These are phyloP conservation scores for Lepidonotus clava DNA, from an alignment of 2,888 invertebrate genomes.

Conservation along the genomic window DNA sequence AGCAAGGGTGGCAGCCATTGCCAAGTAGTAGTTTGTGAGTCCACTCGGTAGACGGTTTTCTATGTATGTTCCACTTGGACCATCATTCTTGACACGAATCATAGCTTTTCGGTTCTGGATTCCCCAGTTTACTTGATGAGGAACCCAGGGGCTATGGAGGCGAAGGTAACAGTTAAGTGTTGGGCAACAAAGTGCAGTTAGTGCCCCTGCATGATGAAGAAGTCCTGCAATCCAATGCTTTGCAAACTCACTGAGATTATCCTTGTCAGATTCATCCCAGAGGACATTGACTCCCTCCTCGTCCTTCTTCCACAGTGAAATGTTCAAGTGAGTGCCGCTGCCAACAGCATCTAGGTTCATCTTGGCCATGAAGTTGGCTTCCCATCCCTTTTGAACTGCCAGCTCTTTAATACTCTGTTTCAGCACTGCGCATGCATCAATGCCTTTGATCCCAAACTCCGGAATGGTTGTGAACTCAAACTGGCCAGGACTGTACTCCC, in stretches of 20 bases:
- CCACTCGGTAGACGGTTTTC: constrained; percentile 63
- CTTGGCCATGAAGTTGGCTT: constrained; percentile 65
- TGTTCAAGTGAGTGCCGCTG: constrained; percentile 63
- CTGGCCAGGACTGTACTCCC: constrained; percentile 61
- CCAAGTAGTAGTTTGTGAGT: constrained; percentile 62
- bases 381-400: constrained; percentile 8
- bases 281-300: constrained; percentile 56
- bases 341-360: background rate
- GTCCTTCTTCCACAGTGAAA: constrained; percentile 61
- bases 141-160: constrained; percentile 54
- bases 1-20: constrained; percentile 61
- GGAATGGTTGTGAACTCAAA: constrained; percentile 62
- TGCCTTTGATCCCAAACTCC: constrained; percentile 58
- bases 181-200: constrained; percentile 62
- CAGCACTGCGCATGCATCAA: constrained; percentile 58
- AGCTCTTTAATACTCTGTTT: constrained; percentile 64
- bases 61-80: constrained; percentile 52
- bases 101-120: constrained; percentile 60
- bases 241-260: constrained; percentile 56
- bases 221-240: constrained; percentile 65
- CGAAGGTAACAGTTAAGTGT: constrained; percentile 66
- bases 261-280: constrained; percentile 35
- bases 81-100: constrained; percentile 60
- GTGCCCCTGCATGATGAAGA: constrained; percentile 62
- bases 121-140: constrained; percentile 62